Percentiles rank a stretch among this genome's conserved stretches.
Conservation (phyloP, 2,888 invertebrate genomes). For the Drosophila aldrichi region DNA sequence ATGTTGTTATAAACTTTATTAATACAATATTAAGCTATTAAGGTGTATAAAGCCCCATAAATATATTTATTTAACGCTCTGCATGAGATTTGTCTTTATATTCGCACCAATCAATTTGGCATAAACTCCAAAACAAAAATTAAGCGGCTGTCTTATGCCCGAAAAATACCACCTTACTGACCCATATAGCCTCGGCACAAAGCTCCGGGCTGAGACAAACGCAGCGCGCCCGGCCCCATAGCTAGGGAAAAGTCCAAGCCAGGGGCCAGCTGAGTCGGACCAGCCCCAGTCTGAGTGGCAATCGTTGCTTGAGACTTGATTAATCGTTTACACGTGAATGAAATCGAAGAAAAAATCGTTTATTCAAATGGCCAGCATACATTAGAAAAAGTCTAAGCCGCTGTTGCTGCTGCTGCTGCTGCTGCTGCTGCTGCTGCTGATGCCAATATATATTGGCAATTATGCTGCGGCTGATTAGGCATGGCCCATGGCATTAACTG, state of each 20-base stretch:
- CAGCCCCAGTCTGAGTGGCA: conserved; percentile 28
- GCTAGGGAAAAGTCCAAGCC: conserved; percentile 28
- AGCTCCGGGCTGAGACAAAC: conserved; percentile 49
- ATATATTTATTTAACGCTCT: conserved; percentile 57
- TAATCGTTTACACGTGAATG: conserved; percentile 76
- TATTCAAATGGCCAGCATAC: conserved; percentile 60
- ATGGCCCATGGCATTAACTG: conserved; percentile 39
- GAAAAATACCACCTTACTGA: conserved; percentile 74
- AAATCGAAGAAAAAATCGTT: conserved; percentile 57
- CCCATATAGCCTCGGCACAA: conserved; percentile 61
- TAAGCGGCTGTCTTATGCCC: conserved; percentile 32
- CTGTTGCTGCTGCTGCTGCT: background rate
- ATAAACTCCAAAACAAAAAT: conserved; percentile 62
- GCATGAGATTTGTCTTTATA: conserved; percentile 62
- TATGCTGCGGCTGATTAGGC: conserved; percentile 57
- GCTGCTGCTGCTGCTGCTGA: background rate
- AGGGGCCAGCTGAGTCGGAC: conserved; percentile 31
- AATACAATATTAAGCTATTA: conserved; percentile 15
- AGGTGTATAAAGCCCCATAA: conserved; percentile 32
- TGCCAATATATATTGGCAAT: conserved; percentile 68
- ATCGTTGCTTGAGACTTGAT: conserved; percentile 65
- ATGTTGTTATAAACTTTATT: conserved; percentile 13
- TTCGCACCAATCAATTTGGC: conserved; percentile 66
- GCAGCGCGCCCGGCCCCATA: conserved; percentile 27
- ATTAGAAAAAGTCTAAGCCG: conserved; percentile 37